Percentiles rank a stretch among this genome's conserved stretches.
phyloP scores from a whole-genome alignment of 2,888 invertebrate species.

The Pecten maximus region DNA sequence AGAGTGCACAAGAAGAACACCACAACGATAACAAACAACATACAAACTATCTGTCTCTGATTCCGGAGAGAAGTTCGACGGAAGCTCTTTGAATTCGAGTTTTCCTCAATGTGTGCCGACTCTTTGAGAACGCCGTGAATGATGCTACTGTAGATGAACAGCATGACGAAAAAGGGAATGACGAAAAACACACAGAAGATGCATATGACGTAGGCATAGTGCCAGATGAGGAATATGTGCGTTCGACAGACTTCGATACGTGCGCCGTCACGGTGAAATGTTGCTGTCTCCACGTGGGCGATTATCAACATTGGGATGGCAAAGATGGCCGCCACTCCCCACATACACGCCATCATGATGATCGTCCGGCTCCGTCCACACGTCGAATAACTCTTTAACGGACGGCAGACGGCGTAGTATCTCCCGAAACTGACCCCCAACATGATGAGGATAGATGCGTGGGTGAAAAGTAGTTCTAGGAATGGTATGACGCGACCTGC shows the following conservation, averaged over 20 bases:
- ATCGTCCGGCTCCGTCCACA: conserved; percentile 81
- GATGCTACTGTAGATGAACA: conserved; percentile 61
- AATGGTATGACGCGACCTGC: conserved; percentile 95
- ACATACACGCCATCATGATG: conserved; percentile 80
- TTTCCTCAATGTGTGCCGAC: conserved; percentile 39
- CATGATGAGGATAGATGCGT: conserved; percentile 95
- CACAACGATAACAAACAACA: conserved; percentile 40
- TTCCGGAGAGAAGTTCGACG: neutral
- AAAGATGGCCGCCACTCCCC: conserved; percentile 79
- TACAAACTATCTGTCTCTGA: conserved; percentile 38
- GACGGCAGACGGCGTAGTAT: conserved; percentile 95
- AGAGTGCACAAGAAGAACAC: conserved; percentile 42
- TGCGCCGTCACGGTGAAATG: conserved; percentile 87
- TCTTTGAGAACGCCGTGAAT: conserved; percentile 58
- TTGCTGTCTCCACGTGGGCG: conserved; percentile 89
- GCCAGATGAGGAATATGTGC: conserved; percentile 90
- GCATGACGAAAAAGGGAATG: conserved; percentile 85
- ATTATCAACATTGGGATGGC: conserved; percentile 90
- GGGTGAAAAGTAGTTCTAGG: conserved; percentile 94
- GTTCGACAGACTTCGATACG: conserved; percentile 91
- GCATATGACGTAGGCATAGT: conserved; percentile 90
- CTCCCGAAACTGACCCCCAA: conserved; percentile 95
- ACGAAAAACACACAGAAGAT: conserved; percentile 93
- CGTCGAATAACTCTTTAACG: conserved; percentile 86
- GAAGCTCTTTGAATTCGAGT: neutral